Base-by-base conservation (phyloP, 1,140 invertebrate species). In the Xylocopa sonorina region DNA sequence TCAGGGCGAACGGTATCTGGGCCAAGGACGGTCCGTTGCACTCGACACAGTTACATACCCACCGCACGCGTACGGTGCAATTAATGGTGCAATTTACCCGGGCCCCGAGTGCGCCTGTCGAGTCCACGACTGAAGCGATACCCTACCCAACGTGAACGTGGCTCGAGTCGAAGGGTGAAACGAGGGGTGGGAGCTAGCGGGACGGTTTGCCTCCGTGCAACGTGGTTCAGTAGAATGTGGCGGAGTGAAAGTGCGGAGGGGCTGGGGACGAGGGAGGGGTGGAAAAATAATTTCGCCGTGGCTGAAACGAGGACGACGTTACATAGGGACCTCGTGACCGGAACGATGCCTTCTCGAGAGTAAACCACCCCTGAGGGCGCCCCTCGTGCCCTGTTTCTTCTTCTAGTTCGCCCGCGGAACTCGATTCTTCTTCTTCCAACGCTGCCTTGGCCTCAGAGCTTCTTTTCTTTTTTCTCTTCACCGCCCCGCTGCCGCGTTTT, bases 11-110 rank as follows among this genome's bases (percentile, higher is more conserved):
- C 69, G 68, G 69, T 79, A 87, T 87, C 53, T 82, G 60, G 85
- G 82, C 82, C 86, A 87, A 87, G 86, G 86, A 85, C 85, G 63
- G 51, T 55, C 58, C 80, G 75, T 82, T 81, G 71, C 86, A 84
- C 80, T 87, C 85, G 76, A 87, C 82, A 84, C 64, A 80, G 76
- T 87, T 87, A 68, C 86, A 87, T 84, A 82, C n/a, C n/a, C n/a
- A n/a, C 60, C 78, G 48, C n/a, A 72, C 60, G 78, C 57, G 38
- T 60, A 74, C 29, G 43, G 50, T 84, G 68, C 85, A 82, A 87
- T 84, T 87, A 87, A 87, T 85, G 80, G 80, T 62, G 79, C 67
- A 87, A 82, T 87, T 80, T 63, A 82, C 69, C 51, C 38, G n/a
- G n/a, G 48, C 43, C 55, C 81, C 68, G 50, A 75, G 74, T 78